phyloP scores from a whole-genome alignment of 2,797 vertebrate genomes.

The Malacoctenus gilli region DNA sequence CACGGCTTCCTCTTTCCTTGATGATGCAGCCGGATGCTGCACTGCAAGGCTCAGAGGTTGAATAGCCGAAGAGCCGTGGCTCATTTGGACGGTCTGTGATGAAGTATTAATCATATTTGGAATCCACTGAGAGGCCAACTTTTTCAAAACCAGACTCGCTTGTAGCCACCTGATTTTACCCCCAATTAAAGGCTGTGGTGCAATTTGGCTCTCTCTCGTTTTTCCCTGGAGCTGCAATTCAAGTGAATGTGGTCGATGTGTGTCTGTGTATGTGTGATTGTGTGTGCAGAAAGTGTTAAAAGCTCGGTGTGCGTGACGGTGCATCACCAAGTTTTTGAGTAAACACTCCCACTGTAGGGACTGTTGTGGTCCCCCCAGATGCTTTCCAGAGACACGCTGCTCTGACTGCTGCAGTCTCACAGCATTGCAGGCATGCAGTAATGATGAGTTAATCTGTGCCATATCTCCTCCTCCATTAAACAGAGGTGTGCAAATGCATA shows the following conservation, averaged over 20 bases:
- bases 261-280: slow-evolving; percentile 12
- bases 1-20: not conserved
- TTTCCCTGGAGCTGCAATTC: slow-evolving; percentile 42
- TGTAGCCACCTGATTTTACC: slow-evolving; percentile 66
- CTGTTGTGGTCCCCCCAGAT: slow-evolving; percentile 21
- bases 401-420: slow-evolving; percentile 18
- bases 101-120: slow-evolving; percentile 71
- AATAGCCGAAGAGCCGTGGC: slow-evolving; percentile 38
- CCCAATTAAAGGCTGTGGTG: slow-evolving; percentile 64
- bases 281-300: slow-evolving; percentile 1
- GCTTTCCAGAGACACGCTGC: slow-evolving; percentile 22
- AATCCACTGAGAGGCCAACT: slow-evolving; percentile 44
- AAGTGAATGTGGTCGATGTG: slow-evolving; percentile 18
- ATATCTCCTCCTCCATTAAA: slow-evolving; percentile 42
- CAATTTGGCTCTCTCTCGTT: slow-evolving; percentile 43
- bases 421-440: slow-evolving; percentile 13
- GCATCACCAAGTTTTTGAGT: slow-evolving; percentile 39
- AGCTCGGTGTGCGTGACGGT: slow-evolving; percentile 23
- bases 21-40: slow-evolving; percentile 19
- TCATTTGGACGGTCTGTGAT: slow-evolving; percentile 65
- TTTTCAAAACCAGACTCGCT: slow-evolving; percentile 42
- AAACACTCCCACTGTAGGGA: slow-evolving; percentile 62
- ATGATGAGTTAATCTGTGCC: slow-evolving; percentile 46
- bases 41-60: slow-evolving; percentile 45
- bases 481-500: slow-evolving; percentile 18